Evolutionary conservation across 2,888 invertebrate species (phyloP).

Genomic region (Patella caerulea): DNA sequence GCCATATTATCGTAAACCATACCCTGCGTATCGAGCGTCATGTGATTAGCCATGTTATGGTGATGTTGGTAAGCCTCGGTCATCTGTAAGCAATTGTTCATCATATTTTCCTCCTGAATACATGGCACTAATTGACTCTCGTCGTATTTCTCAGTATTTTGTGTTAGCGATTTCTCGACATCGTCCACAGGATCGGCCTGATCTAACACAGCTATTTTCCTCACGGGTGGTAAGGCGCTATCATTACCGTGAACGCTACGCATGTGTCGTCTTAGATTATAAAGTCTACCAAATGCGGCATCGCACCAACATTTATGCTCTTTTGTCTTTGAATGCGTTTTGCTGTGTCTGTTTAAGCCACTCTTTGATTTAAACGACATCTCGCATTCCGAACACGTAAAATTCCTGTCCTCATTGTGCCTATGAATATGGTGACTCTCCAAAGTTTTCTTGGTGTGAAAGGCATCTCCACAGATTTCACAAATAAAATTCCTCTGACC

Average conservation of each 20-base stretch:
- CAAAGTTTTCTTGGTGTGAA: conserved; percentile 69
- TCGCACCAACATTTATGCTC: conserved; percentile 57
- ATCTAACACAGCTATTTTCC: conserved; percentile 51
- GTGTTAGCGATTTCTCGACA: neutral
- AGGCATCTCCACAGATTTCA: conserved; percentile 70
- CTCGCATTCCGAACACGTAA: conserved; percentile 60
- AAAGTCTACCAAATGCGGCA: conserved; percentile 51
- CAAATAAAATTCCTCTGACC: conserved; percentile 67
- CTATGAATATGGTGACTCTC: conserved; percentile 69
- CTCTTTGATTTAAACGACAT: conserved; percentile 59
- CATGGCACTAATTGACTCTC: neutral
- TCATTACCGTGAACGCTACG: conserved; percentile 53
- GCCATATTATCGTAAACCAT: conserved; percentile 1
- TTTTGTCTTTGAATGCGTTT: conserved; percentile 47
- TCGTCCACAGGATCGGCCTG: conserved; percentile 11
- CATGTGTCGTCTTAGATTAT: conserved; percentile 59
- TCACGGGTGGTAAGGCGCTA: conserved; percentile 49
- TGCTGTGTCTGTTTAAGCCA: conserved; percentile 48
- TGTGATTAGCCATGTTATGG: neutral
- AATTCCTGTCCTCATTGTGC: conserved; percentile 65
- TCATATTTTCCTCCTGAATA: neutral
- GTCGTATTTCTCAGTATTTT: neutral
- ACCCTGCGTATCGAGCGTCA: neutral
- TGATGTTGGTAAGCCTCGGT: neutral
- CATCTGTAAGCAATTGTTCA: neutral